Percentiles rank a stretch among this genome's conserved stretches.
Evolutionary conservation across 2,888 invertebrate species (phyloP).

Genomic region (Polyommatus icarus): DNA sequence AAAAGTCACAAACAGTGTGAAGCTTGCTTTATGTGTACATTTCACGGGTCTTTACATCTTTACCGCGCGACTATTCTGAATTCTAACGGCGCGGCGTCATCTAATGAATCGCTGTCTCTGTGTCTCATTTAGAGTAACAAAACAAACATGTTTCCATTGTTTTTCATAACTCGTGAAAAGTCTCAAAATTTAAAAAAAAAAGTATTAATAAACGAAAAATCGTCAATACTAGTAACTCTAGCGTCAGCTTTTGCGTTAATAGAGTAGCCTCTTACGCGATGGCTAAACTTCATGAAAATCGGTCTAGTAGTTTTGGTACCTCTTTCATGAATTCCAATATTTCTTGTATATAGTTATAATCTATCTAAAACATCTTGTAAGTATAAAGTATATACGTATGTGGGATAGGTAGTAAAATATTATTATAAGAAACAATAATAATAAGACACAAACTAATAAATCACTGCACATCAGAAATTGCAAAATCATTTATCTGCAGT

Average conservation of each 20-base stretch:
- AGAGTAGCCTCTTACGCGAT: too few relatives aligned
- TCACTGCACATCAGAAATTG: background rate
- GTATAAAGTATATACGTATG: too few relatives aligned
- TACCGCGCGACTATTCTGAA: background rate
- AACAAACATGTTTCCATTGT: background rate
- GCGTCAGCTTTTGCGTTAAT: too few relatives aligned
- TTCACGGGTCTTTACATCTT: background rate
- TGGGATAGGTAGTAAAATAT: too few relatives aligned
- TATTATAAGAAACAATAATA: background rate
- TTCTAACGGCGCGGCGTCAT: background rate
- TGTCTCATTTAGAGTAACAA: background rate
- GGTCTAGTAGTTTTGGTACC: too few relatives aligned
- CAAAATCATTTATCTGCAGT: background rate
- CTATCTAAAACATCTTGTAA: too few relatives aligned
- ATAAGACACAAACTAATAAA: background rate
- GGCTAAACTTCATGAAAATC: too few relatives aligned
- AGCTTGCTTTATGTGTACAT: constrained; percentile 4
- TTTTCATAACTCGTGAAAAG: too few relatives aligned
- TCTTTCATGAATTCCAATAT: too few relatives aligned
- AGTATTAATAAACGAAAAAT: too few relatives aligned
- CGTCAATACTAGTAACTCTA: too few relatives aligned
- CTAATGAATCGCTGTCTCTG: background rate
- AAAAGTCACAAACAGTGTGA: background rate
- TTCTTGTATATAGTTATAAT: too few relatives aligned
- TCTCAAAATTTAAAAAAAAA: background rate